Base-by-base conservation (phyloP, 2,888 invertebrate genomes). In the Doris montereyensis region DNA sequence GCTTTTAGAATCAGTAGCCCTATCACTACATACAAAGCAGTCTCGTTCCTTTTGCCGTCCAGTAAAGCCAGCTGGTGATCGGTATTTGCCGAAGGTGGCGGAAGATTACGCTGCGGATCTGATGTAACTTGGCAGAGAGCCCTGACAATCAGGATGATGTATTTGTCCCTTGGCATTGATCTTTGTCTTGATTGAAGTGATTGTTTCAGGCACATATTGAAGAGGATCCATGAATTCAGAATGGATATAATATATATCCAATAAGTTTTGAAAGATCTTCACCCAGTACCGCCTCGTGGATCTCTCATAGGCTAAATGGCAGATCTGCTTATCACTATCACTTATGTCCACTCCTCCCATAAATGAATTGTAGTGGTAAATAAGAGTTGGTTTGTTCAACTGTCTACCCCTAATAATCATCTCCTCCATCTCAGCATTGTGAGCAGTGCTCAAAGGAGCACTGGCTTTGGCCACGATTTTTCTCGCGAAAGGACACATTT, bases 271-370 rank as follows among this genome's bases (percentile, higher is more conserved):
- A 34, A 79, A 79, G 3, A 79, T 60, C 35, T 79, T 79, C 13
- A 58, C 32, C 79, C 79, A 79, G 70, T 79, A 79, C 28, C 75
- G 10, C n/a, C 32, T 65, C 5, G 75, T 79, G 4, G 68, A 4
- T 17, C 70, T 17, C 24, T 74, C 79, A 17, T 35, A 41, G 1
- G 79, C 79, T 2, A 58, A 26, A 21, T 79, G 79, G 28, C 17
- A 75, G 0, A 75, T 41, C 32, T 35, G 67, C 41, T 79, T 79
- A 35, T 79, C n/a, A n/a, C n/a, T 79, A 35, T 79, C 79, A 34
- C 67, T 60, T 5, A 75, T 0, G 32, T 79, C 79, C 4, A 79
- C 74, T 17, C 75, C 79, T n/a, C 79, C 79, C 70, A 79, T 79
- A 62, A 74, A 60, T 3, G 1, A 17, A 26, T 75, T 75, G 74